Base-by-base conservation (phyloP, 2,797 vertebrate species). In the Parotocinclus haroldoi region DNA sequence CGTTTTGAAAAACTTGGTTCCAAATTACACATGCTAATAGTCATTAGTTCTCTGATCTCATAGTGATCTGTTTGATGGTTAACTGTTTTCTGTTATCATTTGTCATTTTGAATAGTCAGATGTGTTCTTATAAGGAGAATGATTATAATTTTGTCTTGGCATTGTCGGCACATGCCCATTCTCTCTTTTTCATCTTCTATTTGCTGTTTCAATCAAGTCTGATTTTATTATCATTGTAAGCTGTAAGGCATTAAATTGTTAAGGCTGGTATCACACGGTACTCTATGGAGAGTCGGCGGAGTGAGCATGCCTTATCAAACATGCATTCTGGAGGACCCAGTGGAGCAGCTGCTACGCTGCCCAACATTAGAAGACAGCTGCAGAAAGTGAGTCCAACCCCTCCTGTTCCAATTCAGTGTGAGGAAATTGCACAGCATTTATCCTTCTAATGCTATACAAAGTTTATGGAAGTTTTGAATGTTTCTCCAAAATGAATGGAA, bases 361-460 rank as follows among this genome's bases (percentile, higher is more conserved):
- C 52, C 53, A 12, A 3, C 1, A n/a, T 48, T 38, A n/a, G 13
- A 65, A 46, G 63, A 10, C 51, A 38, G 16, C 17, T 39, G 14
- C 53, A 46, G 36, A 38, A 27, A 13, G 45, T 0, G 12, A 66
- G 63, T 18, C 19, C 45, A 56, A 38, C 37, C 14, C 50, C 50
- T 48, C 14, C 19, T 46, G 40, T 10, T 52, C n/a, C 51, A 11
- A 13, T 42, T 16, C 4, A 10, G 53, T 11, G 50, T 37, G 51
- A 53, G 16, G 17, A 49, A 62, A 69, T 54, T 50, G 59, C 17
- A 19, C 27, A 44, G 50, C 19, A 38, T 36, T 53, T 58, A 65
- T 40, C 17, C 49, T 19, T 53, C 50, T 63, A 16, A 16, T 82
- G 77, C 66, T 61, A 1, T 27, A 27, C 2, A 27, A 27, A 27